phyloP scores from a whole-genome alignment of 2,113 vertebrate species.

The cat (Felis catus) region DNA sequence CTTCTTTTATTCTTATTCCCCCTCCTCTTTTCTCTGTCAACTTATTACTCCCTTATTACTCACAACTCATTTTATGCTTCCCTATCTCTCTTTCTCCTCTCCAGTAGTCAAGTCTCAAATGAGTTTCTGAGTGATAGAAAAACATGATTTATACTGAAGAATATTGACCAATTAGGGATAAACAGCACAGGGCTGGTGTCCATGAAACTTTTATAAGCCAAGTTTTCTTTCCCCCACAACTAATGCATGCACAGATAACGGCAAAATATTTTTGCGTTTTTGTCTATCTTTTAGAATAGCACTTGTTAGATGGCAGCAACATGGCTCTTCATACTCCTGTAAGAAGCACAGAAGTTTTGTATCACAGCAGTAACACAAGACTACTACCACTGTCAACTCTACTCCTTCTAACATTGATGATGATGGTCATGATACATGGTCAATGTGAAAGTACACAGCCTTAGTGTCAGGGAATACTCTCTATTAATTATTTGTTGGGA shows the following conservation, averaged over 20 bases:
- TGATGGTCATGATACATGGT: not conserved
- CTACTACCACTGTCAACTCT: not conserved
- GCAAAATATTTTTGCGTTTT: not conserved
- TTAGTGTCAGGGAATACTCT: not conserved
- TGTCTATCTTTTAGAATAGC: not conserved
- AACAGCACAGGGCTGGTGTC: not conserved
- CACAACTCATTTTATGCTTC: not conserved
- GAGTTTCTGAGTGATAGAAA: not conserved
- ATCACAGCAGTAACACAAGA: not conserved
- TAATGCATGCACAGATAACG: not conserved
- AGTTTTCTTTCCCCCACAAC: not conserved
- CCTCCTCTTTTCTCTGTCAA: not conserved
- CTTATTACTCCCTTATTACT: not conserved
- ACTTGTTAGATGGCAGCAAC: not conserved
- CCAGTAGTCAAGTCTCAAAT: not conserved
- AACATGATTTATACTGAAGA: not conserved
- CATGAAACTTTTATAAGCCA: no score
- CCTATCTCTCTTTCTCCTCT: not conserved
- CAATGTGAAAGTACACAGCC: not conserved
- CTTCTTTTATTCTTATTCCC: not conserved
- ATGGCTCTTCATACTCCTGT: not conserved
- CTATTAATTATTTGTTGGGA: not conserved
- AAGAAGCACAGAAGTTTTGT: not conserved
- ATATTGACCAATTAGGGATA: not conserved
- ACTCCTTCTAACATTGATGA: accelerated